These are phyloP conservation scores for Thunnus thynnus DNA, from an alignment of 2,113 vertebrate genomes.

Conservation along the genomic window DNA sequence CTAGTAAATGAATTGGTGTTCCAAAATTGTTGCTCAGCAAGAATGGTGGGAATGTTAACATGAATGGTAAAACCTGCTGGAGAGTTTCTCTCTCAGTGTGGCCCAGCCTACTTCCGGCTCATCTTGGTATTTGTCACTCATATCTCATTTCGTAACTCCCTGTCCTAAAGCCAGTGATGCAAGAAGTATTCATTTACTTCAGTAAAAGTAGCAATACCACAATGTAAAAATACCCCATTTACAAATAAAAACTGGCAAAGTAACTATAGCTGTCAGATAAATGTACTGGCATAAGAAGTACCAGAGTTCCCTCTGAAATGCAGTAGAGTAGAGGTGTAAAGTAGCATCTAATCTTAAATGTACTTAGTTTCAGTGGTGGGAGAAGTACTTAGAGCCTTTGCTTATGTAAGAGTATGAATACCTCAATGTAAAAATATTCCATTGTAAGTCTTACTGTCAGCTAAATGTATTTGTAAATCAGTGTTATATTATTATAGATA, in stretches of 20 bases:
- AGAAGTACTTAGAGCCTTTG: no score
- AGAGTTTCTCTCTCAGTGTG: conserved; percentile 33
- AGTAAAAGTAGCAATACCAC: background rate
- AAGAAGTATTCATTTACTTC: background rate
- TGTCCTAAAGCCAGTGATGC: background rate
- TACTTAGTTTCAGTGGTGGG: no score
- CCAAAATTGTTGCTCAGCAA: conserved; percentile 50
- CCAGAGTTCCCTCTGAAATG: no score
- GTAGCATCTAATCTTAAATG: background rate
- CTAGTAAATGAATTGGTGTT: conserved; percentile 30
- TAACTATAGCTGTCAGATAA: no score
- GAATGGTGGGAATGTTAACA: conserved; percentile 64
- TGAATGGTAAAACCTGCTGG: conserved; percentile 51
- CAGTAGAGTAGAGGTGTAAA: background rate
- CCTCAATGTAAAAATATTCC: no score
- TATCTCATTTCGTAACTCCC: background rate
- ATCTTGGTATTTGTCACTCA: background rate
- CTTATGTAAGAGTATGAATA: no score
- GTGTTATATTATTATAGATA: no score
- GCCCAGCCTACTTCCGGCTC: conserved; percentile 1
- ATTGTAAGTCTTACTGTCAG: no score
- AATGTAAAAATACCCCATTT: background rate
- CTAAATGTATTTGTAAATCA: no score
- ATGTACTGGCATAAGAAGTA: no score
- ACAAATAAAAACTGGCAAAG: no score